These are phyloP conservation scores for Latheticus oryzae DNA, from an alignment of 2,888 invertebrate genomes.

Conservation along the genomic window DNA sequence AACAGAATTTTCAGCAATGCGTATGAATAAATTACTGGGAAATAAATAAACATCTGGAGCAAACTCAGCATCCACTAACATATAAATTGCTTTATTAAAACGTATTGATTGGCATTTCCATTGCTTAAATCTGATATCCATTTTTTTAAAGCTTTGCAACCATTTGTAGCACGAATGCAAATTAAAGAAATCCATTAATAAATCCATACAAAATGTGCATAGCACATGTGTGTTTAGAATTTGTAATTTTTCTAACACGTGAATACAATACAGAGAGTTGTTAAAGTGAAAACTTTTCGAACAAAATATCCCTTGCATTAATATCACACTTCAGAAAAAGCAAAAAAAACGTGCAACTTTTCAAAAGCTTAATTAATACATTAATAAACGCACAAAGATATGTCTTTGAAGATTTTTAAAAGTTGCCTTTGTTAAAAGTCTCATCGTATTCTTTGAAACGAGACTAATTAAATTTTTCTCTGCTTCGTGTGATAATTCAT, in stretches of 20 bases:
- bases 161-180: constrained; percentile 18
- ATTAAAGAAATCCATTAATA: constrained; percentile 31
- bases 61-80: constrained; percentile 40
- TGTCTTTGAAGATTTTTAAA: constrained; percentile 51
- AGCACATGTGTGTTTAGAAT: constrained; percentile 1
- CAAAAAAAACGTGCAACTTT: constrained; percentile 34
- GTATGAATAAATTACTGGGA: constrained; percentile 42
- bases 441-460: constrained; percentile 34
- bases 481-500: constrained; percentile 34
- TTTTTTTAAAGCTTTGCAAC: constrained; percentile 6
- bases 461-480: constrained; percentile 39
- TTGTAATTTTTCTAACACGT: constrained; percentile 19
- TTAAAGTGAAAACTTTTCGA: constrained; percentile 20
- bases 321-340: constrained; percentile 33
- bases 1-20: constrained; percentile 40
- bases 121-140: constrained; percentile 16
- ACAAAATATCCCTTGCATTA: constrained; percentile 27
- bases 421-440: constrained; percentile 35
- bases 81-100: constrained; percentile 46
- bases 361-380: constrained; percentile 49
- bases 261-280: constrained; percentile 30
- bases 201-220: constrained; percentile 29
- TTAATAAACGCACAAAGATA: constrained; percentile 51
- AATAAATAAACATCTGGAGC: constrained; percentile 42
- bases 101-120: constrained; percentile 21